Conservation (phyloP, 2,888 invertebrate genomes). For the Agonopterix subpropinquella region DNA sequence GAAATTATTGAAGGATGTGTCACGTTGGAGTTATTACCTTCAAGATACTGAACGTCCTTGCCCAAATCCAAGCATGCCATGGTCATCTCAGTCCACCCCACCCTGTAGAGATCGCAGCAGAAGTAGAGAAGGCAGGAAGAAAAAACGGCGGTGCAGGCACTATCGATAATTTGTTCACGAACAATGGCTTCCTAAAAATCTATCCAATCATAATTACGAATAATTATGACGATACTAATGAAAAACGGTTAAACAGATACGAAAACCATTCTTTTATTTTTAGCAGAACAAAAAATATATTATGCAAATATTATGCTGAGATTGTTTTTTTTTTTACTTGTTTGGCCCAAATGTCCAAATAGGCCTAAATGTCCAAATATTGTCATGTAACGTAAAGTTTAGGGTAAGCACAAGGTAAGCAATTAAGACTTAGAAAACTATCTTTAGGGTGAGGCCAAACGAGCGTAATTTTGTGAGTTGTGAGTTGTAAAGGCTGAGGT, state of each 20-base stretch:
- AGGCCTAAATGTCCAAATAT: too few relatives aligned
- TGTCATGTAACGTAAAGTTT: constrained; percentile 19
- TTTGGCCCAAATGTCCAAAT: constrained; percentile 5
- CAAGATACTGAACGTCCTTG: not conserved
- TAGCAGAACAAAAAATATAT: not conserved
- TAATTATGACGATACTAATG: not conserved
- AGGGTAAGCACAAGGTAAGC: too few relatives aligned
- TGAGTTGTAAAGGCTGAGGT: too few relatives aligned
- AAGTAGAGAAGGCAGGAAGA: constrained; percentile 10
- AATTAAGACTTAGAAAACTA: constrained; percentile 28
- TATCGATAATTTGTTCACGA: constrained; percentile 23
- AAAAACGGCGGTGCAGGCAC: constrained; percentile 23
- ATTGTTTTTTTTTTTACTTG: not conserved
- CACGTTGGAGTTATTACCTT: constrained; percentile 8
- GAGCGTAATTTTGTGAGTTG: too few relatives aligned
- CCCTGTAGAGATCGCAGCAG: constrained; percentile 18
- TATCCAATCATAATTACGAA: not conserved
- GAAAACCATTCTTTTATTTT: not conserved
- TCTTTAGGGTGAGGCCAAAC: too few relatives aligned
- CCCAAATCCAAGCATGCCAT: not conserved
- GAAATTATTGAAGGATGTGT: constrained; percentile 25
- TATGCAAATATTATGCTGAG: too few relatives aligned
- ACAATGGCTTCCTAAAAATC: constrained; percentile 25
- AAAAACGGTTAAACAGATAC: not conserved
- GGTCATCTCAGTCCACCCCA: not conserved